These are phyloP conservation scores for Beris morrisii DNA, from an alignment of 2,888 invertebrate species.

Conservation along the genomic window DNA sequence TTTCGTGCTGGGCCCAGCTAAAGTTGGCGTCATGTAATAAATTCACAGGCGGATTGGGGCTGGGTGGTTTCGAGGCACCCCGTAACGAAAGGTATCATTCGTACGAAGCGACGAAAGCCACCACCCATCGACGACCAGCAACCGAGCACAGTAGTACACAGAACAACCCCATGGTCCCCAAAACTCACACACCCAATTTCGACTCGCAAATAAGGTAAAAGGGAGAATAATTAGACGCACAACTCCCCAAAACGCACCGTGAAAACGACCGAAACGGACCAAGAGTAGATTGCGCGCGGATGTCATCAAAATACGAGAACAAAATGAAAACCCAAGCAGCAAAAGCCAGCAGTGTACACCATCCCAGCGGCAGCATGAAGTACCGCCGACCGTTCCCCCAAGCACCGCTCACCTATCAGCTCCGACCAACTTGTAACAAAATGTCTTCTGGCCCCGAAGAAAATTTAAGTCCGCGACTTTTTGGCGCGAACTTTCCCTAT, in stretches of 20 bases:
- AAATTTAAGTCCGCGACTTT: slow-evolving; percentile 33
- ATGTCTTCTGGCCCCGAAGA: slow-evolving; percentile 23
- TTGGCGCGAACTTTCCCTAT: slow-evolving; percentile 39
- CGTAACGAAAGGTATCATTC: slow-evolving; percentile 1
- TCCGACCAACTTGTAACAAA: slow-evolving; percentile 22
- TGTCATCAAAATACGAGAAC: too few species aligned
- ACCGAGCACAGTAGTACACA: neutral
- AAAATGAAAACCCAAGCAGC: too few species aligned
- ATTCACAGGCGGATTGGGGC: neutral
- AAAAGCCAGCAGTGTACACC: too few species aligned
- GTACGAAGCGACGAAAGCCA: slow-evolving; percentile 15
- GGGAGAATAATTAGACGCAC: slow-evolving; percentile 24
- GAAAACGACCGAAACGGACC: slow-evolving; percentile 18
- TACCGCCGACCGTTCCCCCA: neutral
- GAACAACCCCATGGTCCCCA: neutral
- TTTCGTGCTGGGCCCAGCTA: neutral
- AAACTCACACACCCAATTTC: neutral
- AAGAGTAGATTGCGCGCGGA: slow-evolving; percentile 18
- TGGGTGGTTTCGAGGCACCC: slow-evolving; percentile 1
- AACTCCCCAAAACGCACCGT: slow-evolving; percentile 20
- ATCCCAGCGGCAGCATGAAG: too few species aligned
- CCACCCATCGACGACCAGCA: neutral
- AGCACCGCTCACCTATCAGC: neutral
- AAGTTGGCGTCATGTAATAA: slow-evolving; percentile 10
- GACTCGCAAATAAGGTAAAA: slow-evolving; percentile 10